Percentiles rank a stretch among this genome's conserved stretches.
These are phyloP conservation scores for Leucoraja ocellata DNA, from an alignment of 2,797 vertebrate species.

Conservation along the genomic window DNA sequence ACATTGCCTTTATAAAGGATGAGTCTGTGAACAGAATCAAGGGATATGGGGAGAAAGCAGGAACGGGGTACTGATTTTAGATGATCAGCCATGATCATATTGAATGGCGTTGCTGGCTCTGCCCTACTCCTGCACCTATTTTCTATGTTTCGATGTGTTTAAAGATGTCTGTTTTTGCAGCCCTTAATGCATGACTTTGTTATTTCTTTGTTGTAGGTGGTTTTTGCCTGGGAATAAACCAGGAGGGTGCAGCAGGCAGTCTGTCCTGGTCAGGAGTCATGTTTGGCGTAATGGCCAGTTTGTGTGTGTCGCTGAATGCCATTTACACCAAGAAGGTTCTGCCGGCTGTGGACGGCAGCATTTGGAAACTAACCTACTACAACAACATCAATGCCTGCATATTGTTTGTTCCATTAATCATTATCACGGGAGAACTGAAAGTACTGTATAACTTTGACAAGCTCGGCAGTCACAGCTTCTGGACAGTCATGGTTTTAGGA, in stretches of 20 bases:
- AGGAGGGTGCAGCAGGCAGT: conserved; percentile 77
- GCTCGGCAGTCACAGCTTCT: conserved; percentile 64
- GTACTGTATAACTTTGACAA: conserved; percentile 61
- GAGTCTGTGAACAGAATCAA: too few relatives aligned
- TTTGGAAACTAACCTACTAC: conserved; percentile 94
- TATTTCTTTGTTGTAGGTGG: conserved; percentile 66
- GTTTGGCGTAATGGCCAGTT: conserved; percentile 82
- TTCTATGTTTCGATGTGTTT: too few relatives aligned
- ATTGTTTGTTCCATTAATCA: conserved; percentile 79
- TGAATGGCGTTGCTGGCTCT: too few relatives aligned
- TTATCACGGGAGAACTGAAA: conserved; percentile 69
- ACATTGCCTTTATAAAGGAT: too few relatives aligned
- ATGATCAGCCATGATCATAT: too few relatives aligned
- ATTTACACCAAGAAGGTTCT: conserved; percentile 96
- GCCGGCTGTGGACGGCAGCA: conserved; percentile 81
- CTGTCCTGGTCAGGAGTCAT: conserved; percentile 80
- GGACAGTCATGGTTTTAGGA: conserved; percentile 82
- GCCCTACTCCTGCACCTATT: too few relatives aligned
- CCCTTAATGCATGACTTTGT: neutral
- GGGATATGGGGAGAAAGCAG: too few relatives aligned
- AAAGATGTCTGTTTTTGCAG: neutral
- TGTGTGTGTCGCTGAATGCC: conserved; percentile 86
- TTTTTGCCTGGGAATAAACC: conserved; percentile 94
- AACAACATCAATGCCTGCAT: conserved; percentile 87
- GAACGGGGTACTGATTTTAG: too few relatives aligned